phyloP scores from a whole-genome alignment of 1,140 invertebrate genomes.

The Dreissena rostriformis region DNA sequence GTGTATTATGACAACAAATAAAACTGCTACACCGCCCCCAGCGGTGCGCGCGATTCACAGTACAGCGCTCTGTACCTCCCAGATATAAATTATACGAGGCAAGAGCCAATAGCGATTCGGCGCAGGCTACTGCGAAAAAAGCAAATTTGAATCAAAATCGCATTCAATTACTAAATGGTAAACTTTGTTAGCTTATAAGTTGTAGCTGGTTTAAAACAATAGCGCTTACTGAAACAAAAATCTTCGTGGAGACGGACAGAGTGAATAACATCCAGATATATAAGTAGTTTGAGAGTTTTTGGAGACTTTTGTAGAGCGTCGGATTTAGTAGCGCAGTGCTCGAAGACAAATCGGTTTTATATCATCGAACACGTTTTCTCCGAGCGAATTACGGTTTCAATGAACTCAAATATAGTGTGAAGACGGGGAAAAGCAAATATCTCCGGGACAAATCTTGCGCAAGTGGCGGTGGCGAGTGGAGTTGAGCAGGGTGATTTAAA shows the following conservation, averaged over 20 bases:
- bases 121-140: constrained; percentile 39
- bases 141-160: constrained; percentile 58
- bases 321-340: too few relatives aligned
- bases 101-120: constrained; percentile 37
- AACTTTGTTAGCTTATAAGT: constrained; percentile 50
- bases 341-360: too few relatives aligned
- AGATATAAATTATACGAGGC: constrained; percentile 27
- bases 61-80: constrained; percentile 37
- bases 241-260: neutral
- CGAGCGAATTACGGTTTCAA: too few relatives aligned
- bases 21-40: constrained; percentile 33
- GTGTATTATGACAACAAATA: constrained; percentile 44
- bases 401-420: too few relatives aligned
- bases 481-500: too few relatives aligned
- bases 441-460: too few relatives aligned
- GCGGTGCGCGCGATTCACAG: constrained; percentile 43
- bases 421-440: too few relatives aligned
- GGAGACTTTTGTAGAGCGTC: too few relatives aligned
- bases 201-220: constrained; percentile 45
- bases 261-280: too few relatives aligned
- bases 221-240: constrained; percentile 36
- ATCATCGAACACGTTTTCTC: too few relatives aligned
- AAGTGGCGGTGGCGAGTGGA: too few relatives aligned
- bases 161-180: constrained; percentile 54
- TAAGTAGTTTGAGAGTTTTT: too few relatives aligned